phyloP scores from a whole-genome alignment of 2,888 invertebrate species.

The Allophyes oxyacanthae region DNA sequence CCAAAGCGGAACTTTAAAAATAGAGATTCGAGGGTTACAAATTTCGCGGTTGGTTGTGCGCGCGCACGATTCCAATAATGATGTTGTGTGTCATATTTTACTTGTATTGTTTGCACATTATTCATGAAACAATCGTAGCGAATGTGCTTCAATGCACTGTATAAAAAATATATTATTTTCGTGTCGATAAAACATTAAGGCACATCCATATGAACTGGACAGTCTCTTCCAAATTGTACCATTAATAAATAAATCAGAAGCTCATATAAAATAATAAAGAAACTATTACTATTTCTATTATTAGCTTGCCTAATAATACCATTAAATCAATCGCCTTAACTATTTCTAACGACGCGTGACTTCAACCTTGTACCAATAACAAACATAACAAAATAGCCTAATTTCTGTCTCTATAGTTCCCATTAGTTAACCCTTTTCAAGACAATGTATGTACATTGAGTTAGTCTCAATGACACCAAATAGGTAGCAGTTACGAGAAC shows the following conservation, averaged over 20 bases:
- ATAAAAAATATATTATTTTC: slow-evolving; percentile 3
- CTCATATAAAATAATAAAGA: too few species aligned
- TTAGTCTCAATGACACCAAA: slow-evolving; percentile 39
- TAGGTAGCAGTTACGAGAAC: slow-evolving; percentile 56
- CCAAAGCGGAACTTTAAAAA: slow-evolving; percentile 79
- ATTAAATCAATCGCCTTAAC: not conserved
- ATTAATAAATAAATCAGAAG: too few species aligned
- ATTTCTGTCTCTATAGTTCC: slow-evolving; percentile 38
- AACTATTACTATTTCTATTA: too few species aligned
- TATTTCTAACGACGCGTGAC: slow-evolving; percentile 18
- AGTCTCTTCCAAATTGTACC: too few species aligned
- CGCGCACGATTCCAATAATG: slow-evolving; percentile 54
- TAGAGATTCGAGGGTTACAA: slow-evolving; percentile 66
- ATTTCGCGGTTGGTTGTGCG: slow-evolving; percentile 60
- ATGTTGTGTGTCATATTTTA: slow-evolving; percentile 6
- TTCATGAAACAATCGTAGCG: not conserved
- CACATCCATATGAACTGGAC: too few species aligned
- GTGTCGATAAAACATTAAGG: too few species aligned
- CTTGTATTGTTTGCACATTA: not conserved
- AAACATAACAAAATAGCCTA: slow-evolving; percentile 8
- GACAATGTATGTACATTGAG: slow-evolving; percentile 28
- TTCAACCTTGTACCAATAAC: slow-evolving; percentile 9
- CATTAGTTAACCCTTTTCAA: slow-evolving; percentile 57
- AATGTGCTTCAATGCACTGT: not conserved
- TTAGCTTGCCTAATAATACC: too few species aligned